Evolutionary conservation across 1,140 invertebrate genomes (phyloP).

Genomic region (Physella acuta): DNA sequence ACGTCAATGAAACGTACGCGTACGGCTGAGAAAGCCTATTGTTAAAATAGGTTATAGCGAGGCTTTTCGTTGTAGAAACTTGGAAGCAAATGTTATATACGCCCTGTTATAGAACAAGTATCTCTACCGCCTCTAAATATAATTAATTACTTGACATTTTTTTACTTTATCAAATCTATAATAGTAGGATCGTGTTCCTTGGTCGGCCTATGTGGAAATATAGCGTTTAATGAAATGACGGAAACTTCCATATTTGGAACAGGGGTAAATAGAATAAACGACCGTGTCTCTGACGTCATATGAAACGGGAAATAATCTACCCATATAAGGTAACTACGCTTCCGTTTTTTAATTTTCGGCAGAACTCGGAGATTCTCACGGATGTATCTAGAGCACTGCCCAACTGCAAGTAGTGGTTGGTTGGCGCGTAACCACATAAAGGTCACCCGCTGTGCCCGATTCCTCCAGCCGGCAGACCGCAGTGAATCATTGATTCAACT

Average conservation of each 20-base stretch:
- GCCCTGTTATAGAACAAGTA: too few species aligned
- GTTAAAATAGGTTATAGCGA: conserved; percentile 41
- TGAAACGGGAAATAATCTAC: conserved; percentile 35
- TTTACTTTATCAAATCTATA: conserved; percentile 27
- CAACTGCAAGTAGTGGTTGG: neutral
- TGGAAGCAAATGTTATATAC: too few species aligned
- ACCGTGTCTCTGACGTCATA: conserved; percentile 32
- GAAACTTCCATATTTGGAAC: conserved; percentile 49
- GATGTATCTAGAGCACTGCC: conserved; percentile 4
- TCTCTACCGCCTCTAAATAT: too few species aligned
- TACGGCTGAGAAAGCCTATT: conserved; percentile 29
- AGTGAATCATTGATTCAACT: conserved; percentile 19
- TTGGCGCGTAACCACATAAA: neutral
- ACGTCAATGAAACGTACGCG: conserved; percentile 51
- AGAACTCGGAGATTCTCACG: conserved; percentile 14
- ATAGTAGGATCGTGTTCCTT: conserved; percentile 28
- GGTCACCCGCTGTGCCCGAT: neutral
- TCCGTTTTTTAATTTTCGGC: conserved; percentile 18
- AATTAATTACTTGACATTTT: too few species aligned
- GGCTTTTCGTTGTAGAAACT: too few species aligned
- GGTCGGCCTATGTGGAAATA: conserved; percentile 31
- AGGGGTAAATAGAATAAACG: conserved; percentile 30
- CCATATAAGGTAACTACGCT: conserved; percentile 36
- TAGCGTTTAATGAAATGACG: conserved; percentile 32
- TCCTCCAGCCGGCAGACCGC: neutral